phyloP scores from a whole-genome alignment of 2,113 vertebrate genomes.

The Phrynosoma platyrhinos region DNA sequence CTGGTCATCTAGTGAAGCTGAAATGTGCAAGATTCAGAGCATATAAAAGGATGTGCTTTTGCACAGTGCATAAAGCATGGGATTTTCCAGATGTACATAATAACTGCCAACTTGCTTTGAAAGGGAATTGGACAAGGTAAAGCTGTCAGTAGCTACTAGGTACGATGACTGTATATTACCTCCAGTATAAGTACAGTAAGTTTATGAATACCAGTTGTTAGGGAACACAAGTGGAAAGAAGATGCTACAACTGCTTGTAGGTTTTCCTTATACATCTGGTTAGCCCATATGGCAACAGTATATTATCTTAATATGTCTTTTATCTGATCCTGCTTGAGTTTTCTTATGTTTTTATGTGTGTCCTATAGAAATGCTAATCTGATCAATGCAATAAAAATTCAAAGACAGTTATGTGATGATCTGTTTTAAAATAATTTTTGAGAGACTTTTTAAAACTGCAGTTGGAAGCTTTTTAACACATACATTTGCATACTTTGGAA shows the following conservation, averaged over 20 bases:
- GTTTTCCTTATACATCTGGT: not conserved
- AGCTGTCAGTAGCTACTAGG: not conserved
- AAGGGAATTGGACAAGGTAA: not conserved
- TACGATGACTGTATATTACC: not conserved
- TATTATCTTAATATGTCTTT: not conserved
- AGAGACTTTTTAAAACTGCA: not conserved
- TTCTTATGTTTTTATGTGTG: not conserved
- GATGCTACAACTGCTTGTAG: not conserved
- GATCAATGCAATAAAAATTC: not conserved
- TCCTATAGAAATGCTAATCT: not conserved
- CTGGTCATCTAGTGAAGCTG: no score
- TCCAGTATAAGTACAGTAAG: not conserved
- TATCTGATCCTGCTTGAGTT: not conserved
- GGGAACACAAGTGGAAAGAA: not conserved
- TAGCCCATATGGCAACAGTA: not conserved
- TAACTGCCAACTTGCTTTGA: not conserved
- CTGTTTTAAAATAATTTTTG: not conserved
- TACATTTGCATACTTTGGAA: not conserved
- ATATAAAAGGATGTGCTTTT: not conserved
- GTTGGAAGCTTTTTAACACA: not conserved
- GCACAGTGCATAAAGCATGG: not conserved
- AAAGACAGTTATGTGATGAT: not conserved
- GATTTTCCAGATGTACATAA: not conserved
- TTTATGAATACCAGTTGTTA: not conserved
- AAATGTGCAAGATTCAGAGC: no score